Evolutionary conservation across 2,113 vertebrate species (phyloP).

Genomic region (Bagarius yarrelli): DNA sequence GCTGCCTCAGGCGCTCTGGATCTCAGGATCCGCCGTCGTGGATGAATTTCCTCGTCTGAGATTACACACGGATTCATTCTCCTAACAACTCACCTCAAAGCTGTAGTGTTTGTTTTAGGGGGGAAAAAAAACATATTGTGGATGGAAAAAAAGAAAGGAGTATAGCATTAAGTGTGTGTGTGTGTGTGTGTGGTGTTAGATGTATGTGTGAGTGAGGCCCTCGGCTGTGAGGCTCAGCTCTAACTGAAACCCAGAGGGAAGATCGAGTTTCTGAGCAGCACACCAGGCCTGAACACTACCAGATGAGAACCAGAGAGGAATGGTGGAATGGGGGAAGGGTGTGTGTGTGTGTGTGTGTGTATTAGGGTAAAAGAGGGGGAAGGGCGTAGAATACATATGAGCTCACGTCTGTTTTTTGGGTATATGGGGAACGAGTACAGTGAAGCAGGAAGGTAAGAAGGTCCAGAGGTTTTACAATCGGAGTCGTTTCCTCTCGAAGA

Average conservation of each 20-base stretch:
- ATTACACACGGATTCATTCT: constrained; percentile 23
- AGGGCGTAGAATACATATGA: constrained; percentile 52
- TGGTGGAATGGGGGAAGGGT: constrained; percentile 36
- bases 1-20: constrained; percentile 18
- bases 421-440: constrained; percentile 33
- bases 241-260: constrained; percentile 50
- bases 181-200: constrained; percentile 11
- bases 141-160: background rate
- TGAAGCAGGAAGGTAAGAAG: background rate
- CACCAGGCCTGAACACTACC: constrained; percentile 55
- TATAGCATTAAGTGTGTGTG: background rate
- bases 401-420: constrained; percentile 42
- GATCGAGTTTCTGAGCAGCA: constrained; percentile 56
- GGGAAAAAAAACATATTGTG: background rate
- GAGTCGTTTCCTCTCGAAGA: background rate
- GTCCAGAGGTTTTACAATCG: background rate
- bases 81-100: constrained; percentile 26
- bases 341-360: constrained; percentile 42
- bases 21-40: constrained; percentile 22
- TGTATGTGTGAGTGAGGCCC: constrained; percentile 21
- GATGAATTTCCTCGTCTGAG: constrained; percentile 34
- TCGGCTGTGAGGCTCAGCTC: constrained; percentile 41
- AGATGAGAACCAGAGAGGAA: constrained; percentile 47
- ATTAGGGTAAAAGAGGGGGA: constrained; percentile 41
- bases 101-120: constrained; percentile 8